Evolutionary conservation across 2,888 invertebrate genomes (phyloP), one percentile per base, ranked within the genome.

Genomic region (Chouioia cunea): DNA sequence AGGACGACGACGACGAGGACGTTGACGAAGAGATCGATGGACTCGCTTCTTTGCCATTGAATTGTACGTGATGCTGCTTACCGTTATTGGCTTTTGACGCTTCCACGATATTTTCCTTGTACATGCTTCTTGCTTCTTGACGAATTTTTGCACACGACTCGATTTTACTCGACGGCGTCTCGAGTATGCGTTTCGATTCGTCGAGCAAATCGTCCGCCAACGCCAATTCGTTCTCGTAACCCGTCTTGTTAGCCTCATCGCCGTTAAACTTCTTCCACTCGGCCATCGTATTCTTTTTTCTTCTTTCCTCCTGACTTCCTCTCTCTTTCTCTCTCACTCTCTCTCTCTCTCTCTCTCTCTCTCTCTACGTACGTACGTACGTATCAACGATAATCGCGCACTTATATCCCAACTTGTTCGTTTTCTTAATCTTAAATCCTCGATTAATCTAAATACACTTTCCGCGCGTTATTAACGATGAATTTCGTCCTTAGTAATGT

Each of bases 21-120:
- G 88, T 83, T 57, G 89, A 89, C 71, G 81, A 79, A 74, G 88
- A 83, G 27, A 81, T 79, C 74, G 88, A 83, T 50, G 87, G 81
- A 46, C 81, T 83, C 0, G 54, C 43, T 12, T 6, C 65, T 36
- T 78, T 78, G 22, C 81, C 78, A 65, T 85, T 82, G 70, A 86
- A 86, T 63, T 86, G 85, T 2, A 86, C 85, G 27, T 80, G 83
- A 18, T 79, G 81, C 27, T 78, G 80, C 44, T 77, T 79, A 27
- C 76, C 76, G 72, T 0, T 16, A 22, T 18, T 43, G 53, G 72
- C 1, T 77, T 76, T 46, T 68, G 75, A 68, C 4, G 65, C 27
- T 50, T 81, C 75, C 16, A 18, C 2, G 52, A 68, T 74, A 65
- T 4, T 65, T 18, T 50, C 80, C 77, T 20, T 68, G 75, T 20